Evolutionary conservation across 2,888 invertebrate species (phyloP).

Genomic region (Noctua janthina): DNA sequence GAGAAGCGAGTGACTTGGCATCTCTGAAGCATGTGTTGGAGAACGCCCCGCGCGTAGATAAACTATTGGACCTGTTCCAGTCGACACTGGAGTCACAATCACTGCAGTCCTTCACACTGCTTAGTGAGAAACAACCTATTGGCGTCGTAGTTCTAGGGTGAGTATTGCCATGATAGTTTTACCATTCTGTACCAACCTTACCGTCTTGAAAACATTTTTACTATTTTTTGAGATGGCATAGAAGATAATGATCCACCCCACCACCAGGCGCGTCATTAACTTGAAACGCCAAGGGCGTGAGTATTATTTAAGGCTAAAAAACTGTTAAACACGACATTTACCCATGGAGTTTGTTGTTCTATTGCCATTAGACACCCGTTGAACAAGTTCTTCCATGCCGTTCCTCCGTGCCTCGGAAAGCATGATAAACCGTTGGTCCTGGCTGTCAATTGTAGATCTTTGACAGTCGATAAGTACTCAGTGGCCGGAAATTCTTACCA

Average conservation of each 20-base stretch:
- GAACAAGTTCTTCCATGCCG: background rate
- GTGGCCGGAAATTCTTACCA: background rate
- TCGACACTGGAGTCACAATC: constrained; percentile 71
- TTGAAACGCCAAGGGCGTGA: background rate
- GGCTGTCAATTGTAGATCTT: background rate
- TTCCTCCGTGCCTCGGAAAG: no score
- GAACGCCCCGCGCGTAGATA: constrained; percentile 73
- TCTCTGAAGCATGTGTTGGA: constrained; percentile 75
- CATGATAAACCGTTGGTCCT: no score
- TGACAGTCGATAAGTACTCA: background rate
- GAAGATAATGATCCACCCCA: background rate
- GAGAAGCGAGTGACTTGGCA: constrained; percentile 77
- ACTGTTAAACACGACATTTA: background rate
- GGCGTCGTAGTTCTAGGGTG: constrained; percentile 88
- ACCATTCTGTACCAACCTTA: background rate
- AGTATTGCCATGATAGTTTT: constrained; percentile 43
- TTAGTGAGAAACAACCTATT: constrained; percentile 85
- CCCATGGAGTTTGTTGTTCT: background rate
- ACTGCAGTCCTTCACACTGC: constrained; percentile 76
- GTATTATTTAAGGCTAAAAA: background rate
- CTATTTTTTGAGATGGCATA: background rate
- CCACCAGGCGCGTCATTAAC: background rate
- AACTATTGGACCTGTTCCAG: constrained; percentile 76
- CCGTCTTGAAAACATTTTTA: background rate
- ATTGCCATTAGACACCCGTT: background rate